Base-by-base conservation (phyloP, 1,140 invertebrate species). In the Solen grandis region DNA sequence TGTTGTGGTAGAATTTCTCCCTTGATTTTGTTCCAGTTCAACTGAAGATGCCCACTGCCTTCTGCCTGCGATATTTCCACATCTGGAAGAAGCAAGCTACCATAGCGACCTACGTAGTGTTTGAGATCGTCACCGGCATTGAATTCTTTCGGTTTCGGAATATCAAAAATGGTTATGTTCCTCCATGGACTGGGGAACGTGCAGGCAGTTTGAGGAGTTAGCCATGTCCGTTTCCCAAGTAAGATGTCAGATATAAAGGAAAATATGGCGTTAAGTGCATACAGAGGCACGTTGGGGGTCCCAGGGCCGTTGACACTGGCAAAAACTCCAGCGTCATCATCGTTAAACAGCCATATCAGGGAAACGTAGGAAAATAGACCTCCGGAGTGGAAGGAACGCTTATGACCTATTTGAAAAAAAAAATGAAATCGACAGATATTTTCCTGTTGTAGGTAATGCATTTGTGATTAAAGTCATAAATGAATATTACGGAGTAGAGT, bases 301-400 rank as follows among this genome's bases (percentile, higher is more conserved):
- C 57, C 60, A 8, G 77, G 77, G 14, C 77, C 77, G 50, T 80
- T 80, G 2, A 80, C 16, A 41, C 57, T 80, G 29, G 41, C 68
- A 36, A 54, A 80, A 10, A 80, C 16, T 29, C 77, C 68, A 14
- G 65, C n/a, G 5, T 73, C 29, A 5, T 63, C 29, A 31, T 80
- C 57, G 0, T 66, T 66, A 41, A 33, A 80, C 31, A 80, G n/a
- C 77, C 77, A 80, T 8, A 72, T 13, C 5, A 80, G 50, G n/a
- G 77, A 80, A 14, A 65, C 35, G 27, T 63, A 72, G 0, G 77
- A 46, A 65, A 80, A 80, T 4, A 72, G 46, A 1, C 77, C 77
- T 1, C 77, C 77, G 27, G 65, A 70, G 35, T 80, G 77, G 55
- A 35, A 80, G n/a, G n/a, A n/a, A n/a, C n/a, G n/a, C n/a, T n/a